Evolutionary conservation across 2,888 invertebrate genomes (phyloP), one percentile per base, ranked within the genome.

Genomic region (Fragum sueziense): DNA sequence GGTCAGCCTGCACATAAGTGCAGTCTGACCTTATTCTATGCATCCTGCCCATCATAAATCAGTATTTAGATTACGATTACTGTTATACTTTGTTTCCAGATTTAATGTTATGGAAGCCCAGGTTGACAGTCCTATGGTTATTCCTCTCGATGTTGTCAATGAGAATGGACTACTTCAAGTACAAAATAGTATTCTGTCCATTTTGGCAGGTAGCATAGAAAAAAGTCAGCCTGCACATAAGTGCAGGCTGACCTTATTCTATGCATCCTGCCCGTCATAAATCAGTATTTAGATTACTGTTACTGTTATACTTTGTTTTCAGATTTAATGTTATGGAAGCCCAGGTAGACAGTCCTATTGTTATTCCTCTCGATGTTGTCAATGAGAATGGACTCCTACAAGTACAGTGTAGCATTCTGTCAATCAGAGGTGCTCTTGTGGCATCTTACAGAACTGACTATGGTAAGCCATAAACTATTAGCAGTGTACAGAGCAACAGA

Each of bases 351-450:
- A 54, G 41, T 3, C 54, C 47, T 22, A 22, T 33, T 4, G 25
- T 71, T 6, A 22, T 70, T 29, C 37, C 41, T 0, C 57, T 85
- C 6, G 75, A 74, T 65, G 70, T 83, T 14, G 74, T 67, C 31
- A 85, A 85, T 70, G 70, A 62, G 7, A 72, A 79, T 47, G 41
- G 34, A 27, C 17, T 34, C 2, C 57, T 47, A 3, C 52, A 34
- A 17, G 57, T 82, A 0, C 41, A 34, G 41, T 85, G 85, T 52
- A 22, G 65, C 25, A 83, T 85, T n/a, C 33, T 85, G 20, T 74
- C 59, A 54, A 77, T 85, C 51, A 83, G 83, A 27, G n/a, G 34
- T 27, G 4, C 65, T 17, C 62, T 22, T 37, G 33, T 20, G 1
- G 72, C 27, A 2, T 57, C 25, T 17, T 34, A 33, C 17, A 76